A percentile compares a stretch with the other conserved stretches of the same genome.
Conservation (phyloP, 2,797 vertebrate species). For the Sebastes ruberrimus region DNA sequence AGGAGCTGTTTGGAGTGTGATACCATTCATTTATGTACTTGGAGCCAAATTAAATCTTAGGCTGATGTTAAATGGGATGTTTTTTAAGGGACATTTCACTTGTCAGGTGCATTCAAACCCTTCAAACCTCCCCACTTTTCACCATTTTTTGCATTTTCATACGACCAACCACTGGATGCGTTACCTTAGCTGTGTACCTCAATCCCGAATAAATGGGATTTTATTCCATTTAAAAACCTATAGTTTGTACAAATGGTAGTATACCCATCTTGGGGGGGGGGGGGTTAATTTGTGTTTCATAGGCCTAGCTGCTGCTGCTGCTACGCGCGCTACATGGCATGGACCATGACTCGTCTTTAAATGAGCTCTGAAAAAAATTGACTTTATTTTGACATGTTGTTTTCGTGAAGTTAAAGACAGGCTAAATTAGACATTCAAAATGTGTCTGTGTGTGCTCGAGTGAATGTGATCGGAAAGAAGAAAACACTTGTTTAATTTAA, state of each 20-base stretch:
- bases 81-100: slow-evolving; percentile 42
- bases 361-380: slow-evolving; percentile 28
- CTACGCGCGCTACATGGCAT: slow-evolving; percentile 15
- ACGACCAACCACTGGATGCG: slow-evolving; percentile 40
- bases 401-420: slow-evolving; percentile 43
- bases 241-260: slow-evolving; percentile 42
- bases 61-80: slow-evolving; percentile 16
- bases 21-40: slow-evolving; percentile 19
- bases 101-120: slow-evolving; percentile 7
- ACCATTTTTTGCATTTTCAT: slow-evolving; percentile 1
- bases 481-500: slow-evolving; percentile 44
- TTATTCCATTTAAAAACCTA: slow-evolving; percentile 30
- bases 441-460: slow-evolving; percentile 42
- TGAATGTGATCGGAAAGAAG: slow-evolving; percentile 53
- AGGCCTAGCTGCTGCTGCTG: slow-evolving; percentile 45
- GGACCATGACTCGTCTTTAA: slow-evolving; percentile 42
- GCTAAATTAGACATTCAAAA: slow-evolving; percentile 53
- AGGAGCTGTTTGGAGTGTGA: slow-evolving; percentile 19
- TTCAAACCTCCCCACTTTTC: background rate
- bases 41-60: slow-evolving; percentile 34
- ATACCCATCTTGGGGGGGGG: background rate
- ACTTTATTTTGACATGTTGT: slow-evolving; percentile 48
- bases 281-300: slow-evolving; percentile 31
- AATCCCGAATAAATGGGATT: slow-evolving; percentile 33
- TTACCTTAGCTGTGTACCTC: slow-evolving; percentile 51